Percentiles rank a stretch among this genome's conserved stretches.
Evolutionary conservation across 2,888 invertebrate species (phyloP).

Genomic region (Amaurobius ferox): DNA sequence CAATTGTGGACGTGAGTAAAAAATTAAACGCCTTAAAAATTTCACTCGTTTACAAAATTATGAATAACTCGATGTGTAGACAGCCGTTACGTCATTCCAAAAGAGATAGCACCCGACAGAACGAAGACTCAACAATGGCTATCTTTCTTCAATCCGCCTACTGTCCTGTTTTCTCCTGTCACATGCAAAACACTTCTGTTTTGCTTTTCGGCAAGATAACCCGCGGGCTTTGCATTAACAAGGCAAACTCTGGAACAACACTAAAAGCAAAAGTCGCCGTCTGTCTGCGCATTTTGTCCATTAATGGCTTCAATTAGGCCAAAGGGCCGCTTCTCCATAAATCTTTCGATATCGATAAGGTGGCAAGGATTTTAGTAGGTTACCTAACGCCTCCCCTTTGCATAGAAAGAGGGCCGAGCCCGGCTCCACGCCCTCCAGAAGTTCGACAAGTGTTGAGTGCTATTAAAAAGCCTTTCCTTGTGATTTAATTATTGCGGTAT

Average conservation of each 20-base stretch:
- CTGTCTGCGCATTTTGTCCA: neutral
- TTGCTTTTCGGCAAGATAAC: neutral
- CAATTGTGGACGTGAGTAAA: no score
- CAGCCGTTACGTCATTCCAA: no score
- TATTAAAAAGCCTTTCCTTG: neutral
- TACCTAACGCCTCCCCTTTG: constrained; percentile 29
- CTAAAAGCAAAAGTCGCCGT: neutral
- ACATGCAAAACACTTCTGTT: neutral
- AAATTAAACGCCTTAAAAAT: no score
- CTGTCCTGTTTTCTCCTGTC: constrained; percentile 34
- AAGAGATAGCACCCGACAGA: no score
- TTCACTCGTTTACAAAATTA: no score
- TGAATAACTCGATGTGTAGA: no score
- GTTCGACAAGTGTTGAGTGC: constrained; percentile 42
- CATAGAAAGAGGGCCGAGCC: constrained; percentile 22
- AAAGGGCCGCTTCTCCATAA: constrained; percentile 20
- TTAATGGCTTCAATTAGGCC: constrained; percentile 33
- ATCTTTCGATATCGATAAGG: constrained; percentile 19
- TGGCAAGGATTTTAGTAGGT: constrained; percentile 36
- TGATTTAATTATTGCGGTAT: constrained; percentile 53
- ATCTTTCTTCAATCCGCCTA: constrained; percentile 12
- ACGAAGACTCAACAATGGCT: neutral
- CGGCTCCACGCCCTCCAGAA: constrained; percentile 32
- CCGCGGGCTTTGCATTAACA: constrained; percentile 4
- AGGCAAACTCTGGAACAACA: constrained; percentile 9